These are phyloP conservation scores for Albula glossodonta DNA, from an alignment of 2,113 vertebrate species.

Conservation along the genomic window DNA sequence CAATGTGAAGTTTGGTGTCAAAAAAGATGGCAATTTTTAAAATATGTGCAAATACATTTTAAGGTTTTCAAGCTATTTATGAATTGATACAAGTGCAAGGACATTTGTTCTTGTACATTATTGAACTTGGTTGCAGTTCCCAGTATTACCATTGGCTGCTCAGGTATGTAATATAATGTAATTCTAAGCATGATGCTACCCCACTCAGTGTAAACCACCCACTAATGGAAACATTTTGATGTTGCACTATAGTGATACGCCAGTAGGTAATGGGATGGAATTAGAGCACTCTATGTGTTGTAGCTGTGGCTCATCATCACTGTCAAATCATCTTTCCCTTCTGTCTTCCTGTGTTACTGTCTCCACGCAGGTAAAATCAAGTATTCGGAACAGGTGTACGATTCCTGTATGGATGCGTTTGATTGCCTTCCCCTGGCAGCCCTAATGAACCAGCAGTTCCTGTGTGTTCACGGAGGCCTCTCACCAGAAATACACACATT, in stretches of 20 bases:
- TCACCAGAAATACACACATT: constrained; percentile 80
- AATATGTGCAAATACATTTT: not conserved
- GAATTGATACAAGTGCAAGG: too few relatives aligned
- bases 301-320: not conserved
- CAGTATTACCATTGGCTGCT: too few relatives aligned
- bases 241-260: not conserved
- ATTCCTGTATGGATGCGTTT: constrained; percentile 80
- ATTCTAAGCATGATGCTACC: too few relatives aligned
- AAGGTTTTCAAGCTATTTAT: not conserved
- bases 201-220: too few relatives aligned
- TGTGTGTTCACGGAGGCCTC: constrained; percentile 77
- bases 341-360: constrained; percentile 39
- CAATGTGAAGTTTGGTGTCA: not conserved
- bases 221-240: too few relatives aligned
- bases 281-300: not conserved
- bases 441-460: constrained; percentile 81
- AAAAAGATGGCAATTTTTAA: not conserved
- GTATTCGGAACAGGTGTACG: constrained; percentile 81
- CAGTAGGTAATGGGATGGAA: not conserved
- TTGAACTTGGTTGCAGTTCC: too few relatives aligned
- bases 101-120: too few relatives aligned
- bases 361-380: constrained; percentile 77
- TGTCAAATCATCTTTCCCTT: constrained; percentile 28
- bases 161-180: too few relatives aligned
- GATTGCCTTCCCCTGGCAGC: constrained; percentile 78